Evolutionary conservation across 2,113 vertebrate species (phyloP), one percentile per base, ranked within the genome.

Genomic region (Dendropsophus ebraccatus): DNA sequence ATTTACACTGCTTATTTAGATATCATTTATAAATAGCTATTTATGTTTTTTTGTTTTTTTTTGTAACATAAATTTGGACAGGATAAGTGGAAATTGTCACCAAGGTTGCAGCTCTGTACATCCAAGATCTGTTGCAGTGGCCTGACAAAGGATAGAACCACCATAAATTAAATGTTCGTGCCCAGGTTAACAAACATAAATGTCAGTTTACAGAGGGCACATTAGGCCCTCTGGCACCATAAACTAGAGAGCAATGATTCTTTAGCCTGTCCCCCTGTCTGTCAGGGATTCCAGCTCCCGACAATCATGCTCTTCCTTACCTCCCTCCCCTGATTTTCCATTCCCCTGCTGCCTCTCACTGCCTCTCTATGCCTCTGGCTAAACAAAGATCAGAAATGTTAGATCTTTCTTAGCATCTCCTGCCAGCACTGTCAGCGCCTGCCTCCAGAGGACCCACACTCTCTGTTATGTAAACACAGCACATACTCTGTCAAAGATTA

Each of bases 341-440:
- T 90, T 80, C 91, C 89, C 81, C 89, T 91, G 84, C 89, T 91
- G 92, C 89, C 93, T 81, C 82, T 73, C 82, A 88, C 88, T 90
- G 91, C 91, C 93, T 94, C 91, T 82, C 88, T 90, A 87, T 0
- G 94, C 96, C 96, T 92, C 90, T 89, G 95, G 95, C 94, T 90
- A 94, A 93, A 89, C 90, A 91, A 91, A 87, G 87, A 93, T 94
- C 92, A 95, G 93, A 94, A 91, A 89, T 90, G 90, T 92, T 91
- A 96, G 94, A 96, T 95, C 95, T 95, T 92, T 91, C 92, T 76
- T 92, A 93, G 90, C 92, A 94, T 93, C 93, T 94, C 93, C 93
- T 95, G 93, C 92, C 92, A 93, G 92, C 88, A 54, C 92, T 92
- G 92, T 89, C 93, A 92, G 91, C 83, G 89, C 78, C 88, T 88